A percentile compares a stretch with the other conserved stretches of the same genome.
Conservation (phyloP, 2,888 invertebrate genomes). For the Cerastis rubricosa region DNA sequence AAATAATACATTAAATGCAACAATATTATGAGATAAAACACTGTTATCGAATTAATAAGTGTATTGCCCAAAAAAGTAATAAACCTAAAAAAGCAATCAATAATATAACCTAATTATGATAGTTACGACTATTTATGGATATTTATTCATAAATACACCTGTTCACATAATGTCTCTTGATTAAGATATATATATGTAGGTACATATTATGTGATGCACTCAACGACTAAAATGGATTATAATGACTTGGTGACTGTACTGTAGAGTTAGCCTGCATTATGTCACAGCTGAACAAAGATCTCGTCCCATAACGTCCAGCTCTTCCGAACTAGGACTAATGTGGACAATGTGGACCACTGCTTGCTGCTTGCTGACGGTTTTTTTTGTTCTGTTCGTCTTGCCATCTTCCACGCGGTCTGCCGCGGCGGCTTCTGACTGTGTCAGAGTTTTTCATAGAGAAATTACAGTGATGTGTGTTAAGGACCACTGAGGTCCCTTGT, state of each 20-base stretch:
- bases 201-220: too few relatives aligned
- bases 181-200: neutral
- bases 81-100: neutral
- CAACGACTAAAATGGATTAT: too few relatives aligned
- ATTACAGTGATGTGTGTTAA: neutral
- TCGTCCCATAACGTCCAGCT: neutral
- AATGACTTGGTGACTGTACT: neutral
- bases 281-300: neutral
- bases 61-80: neutral
- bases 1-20: conserved; percentile 1
- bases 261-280: neutral
- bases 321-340: neutral
- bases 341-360: too few relatives aligned
- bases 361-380: too few relatives aligned
- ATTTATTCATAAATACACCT: conserved; percentile 18
- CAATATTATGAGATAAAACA: neutral
- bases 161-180: neutral
- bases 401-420: neutral
- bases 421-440: neutral
- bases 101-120: neutral
- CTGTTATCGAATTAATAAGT: neutral
- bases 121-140: neutral
- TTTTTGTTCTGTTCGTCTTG: neutral
- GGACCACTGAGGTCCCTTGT: neutral
- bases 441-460: neutral